Percentiles rank a stretch among this genome's conserved stretches.
These are phyloP conservation scores for Dermatophagoides farinae DNA, from an alignment of 1,140 invertebrate species.

Conservation along the genomic window DNA sequence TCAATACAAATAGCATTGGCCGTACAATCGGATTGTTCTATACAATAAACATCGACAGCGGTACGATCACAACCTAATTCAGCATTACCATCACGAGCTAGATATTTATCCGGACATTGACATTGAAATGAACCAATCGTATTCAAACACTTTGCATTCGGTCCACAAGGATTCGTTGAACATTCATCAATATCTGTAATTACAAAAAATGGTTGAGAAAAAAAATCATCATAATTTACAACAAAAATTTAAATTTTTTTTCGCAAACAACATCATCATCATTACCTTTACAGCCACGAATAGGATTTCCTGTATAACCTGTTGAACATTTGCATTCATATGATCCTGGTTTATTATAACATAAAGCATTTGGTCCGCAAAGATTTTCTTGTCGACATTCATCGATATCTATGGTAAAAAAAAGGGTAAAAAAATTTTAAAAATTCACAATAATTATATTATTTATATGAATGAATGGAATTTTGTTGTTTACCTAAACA, in stretches of 20 bases:
- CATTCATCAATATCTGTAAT: slow-evolving; percentile 20
- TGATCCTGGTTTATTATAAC: slow-evolving; percentile 51
- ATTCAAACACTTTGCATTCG: slow-evolving; percentile 67
- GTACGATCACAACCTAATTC: slow-evolving; percentile 15
- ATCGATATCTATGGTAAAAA: slow-evolving; percentile 31
- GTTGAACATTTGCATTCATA: slow-evolving; percentile 58
- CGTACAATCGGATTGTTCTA: slow-evolving; percentile 12
- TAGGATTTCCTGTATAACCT: slow-evolving; percentile 47
- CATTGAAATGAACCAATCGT: slow-evolving; percentile 59
- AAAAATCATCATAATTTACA: background rate
- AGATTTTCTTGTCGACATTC: slow-evolving; percentile 37
- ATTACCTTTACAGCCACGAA: slow-evolving; percentile 19
- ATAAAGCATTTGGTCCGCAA: slow-evolving; percentile 25
- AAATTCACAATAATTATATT: no score
- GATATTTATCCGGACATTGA: slow-evolving; percentile 38
- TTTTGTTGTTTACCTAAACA: slow-evolving; percentile 16
- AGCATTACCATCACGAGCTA: slow-evolving; percentile 12
- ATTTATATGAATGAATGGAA: background rate
- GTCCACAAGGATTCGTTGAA: slow-evolving; percentile 43
- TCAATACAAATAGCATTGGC: slow-evolving; percentile 12
- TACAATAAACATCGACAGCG: slow-evolving; percentile 13
- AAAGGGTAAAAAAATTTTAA: no score
- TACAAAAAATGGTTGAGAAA: background rate
- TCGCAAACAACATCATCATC: no score
- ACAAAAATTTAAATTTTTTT: background rate